Conservation (phyloP, 2,888 invertebrate genomes). For the Aphelenchoides bicaudatus region DNA sequence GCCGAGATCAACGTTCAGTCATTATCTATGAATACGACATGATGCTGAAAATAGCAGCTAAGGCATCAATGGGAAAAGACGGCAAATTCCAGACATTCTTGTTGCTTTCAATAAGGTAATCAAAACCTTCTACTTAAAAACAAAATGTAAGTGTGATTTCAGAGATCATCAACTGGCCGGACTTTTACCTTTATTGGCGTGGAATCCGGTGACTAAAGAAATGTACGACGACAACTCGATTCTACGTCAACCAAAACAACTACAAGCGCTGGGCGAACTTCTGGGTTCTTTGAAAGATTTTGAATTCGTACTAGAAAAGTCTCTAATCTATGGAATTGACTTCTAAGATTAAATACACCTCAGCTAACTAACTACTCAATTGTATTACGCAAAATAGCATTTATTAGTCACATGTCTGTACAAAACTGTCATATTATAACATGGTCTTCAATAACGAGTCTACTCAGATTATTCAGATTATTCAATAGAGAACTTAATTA, state of each 20-base stretch:
- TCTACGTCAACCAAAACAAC: constrained; percentile 67
- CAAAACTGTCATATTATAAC: too few relatives aligned
- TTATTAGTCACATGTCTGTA: too few relatives aligned
- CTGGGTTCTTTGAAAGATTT: constrained; percentile 57
- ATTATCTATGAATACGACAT: constrained; percentile 84
- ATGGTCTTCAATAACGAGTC: too few relatives aligned
- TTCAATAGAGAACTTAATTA: too few relatives aligned
- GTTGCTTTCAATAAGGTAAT: constrained; percentile 82
- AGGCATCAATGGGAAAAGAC: constrained; percentile 86
- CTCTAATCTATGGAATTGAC: constrained; percentile 55
- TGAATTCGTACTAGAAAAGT: constrained; percentile 54
- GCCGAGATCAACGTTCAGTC: constrained; percentile 67
- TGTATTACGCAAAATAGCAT: too few relatives aligned
- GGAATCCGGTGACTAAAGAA: constrained; percentile 79
- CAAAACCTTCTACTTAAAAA: not conserved
- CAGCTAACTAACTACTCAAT: too few relatives aligned
- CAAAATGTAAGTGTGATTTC: not conserved
- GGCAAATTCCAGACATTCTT: constrained; percentile 95
- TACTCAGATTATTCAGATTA: too few relatives aligned
- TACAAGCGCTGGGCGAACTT: constrained; percentile 50
- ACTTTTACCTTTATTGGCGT: constrained; percentile 84
- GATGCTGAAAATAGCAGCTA: constrained; percentile 81
- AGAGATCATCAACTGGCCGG: constrained; percentile 71
- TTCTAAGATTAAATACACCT: too few relatives aligned
- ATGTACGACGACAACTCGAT: constrained; percentile 97